A percentile compares a stretch with the other conserved stretches of the same genome.
Evolutionary conservation across 2,888 invertebrate genomes (phyloP).

Genomic region (Tetropium fuscum): DNA sequence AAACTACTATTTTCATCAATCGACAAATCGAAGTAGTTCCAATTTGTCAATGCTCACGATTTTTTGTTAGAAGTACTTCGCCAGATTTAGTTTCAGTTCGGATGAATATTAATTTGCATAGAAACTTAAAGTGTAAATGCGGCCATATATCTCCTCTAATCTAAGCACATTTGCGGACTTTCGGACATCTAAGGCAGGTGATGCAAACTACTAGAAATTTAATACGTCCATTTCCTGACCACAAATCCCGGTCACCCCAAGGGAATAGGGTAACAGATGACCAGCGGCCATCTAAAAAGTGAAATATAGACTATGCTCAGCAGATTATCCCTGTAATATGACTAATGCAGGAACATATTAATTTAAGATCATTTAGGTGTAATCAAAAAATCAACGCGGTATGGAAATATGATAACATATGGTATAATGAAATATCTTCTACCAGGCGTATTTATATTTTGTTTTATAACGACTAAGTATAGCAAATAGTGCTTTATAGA

Average conservation of each 20-base stretch:
- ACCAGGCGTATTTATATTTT: no score
- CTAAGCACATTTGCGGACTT: slow-evolving; percentile 56
- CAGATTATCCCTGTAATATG: neutral
- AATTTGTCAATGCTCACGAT: no score
- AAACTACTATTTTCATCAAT: no score
- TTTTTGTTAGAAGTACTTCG: no score
- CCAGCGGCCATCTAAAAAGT: slow-evolving; percentile 39
- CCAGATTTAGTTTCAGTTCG: slow-evolving; percentile 11
- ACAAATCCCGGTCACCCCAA: slow-evolving; percentile 54
- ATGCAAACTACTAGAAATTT: slow-evolving; percentile 61
- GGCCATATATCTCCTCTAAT: slow-evolving; percentile 56
- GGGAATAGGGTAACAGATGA: slow-evolving; percentile 56
- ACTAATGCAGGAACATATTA: slow-evolving; percentile 1
- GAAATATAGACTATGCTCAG: slow-evolving; percentile 40
- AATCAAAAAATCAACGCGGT: no score
- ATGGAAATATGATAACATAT: no score
- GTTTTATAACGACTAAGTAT: no score
- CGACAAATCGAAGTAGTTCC: no score
- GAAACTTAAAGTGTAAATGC: slow-evolving; percentile 48
- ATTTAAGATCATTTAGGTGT: neutral
- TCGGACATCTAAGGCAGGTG: slow-evolving; percentile 57
- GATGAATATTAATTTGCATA: slow-evolving; percentile 31
- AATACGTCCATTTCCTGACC: slow-evolving; percentile 55
- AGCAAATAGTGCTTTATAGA: no score
- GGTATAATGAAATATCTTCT: no score